A percentile compares a stretch with the other conserved stretches of the same genome.
Conservation (phyloP, 1,140 invertebrate genomes). For the Leptinotarsa defecta region DNA sequence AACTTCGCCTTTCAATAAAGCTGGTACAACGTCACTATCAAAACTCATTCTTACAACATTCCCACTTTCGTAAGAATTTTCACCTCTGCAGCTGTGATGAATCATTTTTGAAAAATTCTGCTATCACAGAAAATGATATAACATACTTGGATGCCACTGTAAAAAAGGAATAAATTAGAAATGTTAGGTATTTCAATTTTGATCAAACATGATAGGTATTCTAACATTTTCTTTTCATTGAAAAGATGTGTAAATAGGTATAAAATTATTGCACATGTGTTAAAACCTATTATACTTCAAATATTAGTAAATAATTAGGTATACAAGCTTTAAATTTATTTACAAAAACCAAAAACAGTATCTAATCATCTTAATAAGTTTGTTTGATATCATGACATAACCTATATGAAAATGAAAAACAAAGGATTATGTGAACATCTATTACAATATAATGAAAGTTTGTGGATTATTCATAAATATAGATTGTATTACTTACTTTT, state of each 20-base stretch:
- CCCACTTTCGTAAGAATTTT: constrained; percentile 25
- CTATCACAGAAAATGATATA: constrained; percentile 17
- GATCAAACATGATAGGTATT: not conserved
- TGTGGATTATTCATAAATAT: not conserved
- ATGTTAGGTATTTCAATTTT: not conserved
- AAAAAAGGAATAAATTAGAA: not conserved
- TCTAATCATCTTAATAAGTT: constrained; percentile 4
- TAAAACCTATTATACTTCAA: not conserved
- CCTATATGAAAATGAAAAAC: not conserved
- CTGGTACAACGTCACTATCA: constrained; percentile 9
- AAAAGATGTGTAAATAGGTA: constrained; percentile 4
- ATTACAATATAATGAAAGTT: too few species aligned
- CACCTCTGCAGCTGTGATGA: constrained; percentile 18
- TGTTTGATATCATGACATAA: constrained; percentile 6
- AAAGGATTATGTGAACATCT: too few species aligned
- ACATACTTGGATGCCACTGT: constrained; percentile 20
- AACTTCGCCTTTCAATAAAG: constrained; percentile 20
- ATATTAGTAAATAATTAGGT: too few species aligned
- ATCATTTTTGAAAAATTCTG: constrained; percentile 24
- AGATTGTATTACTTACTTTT: constrained; percentile 9
- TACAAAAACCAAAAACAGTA: constrained; percentile 8
- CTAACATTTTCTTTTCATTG: constrained; percentile 8
- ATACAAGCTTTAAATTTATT: not conserved
- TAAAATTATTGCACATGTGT: constrained; percentile 7
- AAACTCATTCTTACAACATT: constrained; percentile 20